phyloP scores from a whole-genome alignment of 2,797 vertebrate species.

The Lacerta viridis region DNA sequence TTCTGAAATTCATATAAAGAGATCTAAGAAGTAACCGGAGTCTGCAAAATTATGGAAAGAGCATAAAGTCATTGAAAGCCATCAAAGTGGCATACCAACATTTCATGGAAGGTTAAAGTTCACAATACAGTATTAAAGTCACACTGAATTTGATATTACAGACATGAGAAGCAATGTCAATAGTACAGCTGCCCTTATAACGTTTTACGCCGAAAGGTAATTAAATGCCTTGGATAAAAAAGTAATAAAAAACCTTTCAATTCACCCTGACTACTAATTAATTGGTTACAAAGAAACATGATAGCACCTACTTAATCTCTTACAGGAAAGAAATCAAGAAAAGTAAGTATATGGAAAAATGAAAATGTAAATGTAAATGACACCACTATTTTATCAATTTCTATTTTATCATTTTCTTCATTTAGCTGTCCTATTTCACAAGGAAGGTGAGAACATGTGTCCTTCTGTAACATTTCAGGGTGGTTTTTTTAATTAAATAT shows the following conservation, averaged over 20 bases:
- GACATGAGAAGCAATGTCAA: background rate
- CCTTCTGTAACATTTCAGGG: background rate
- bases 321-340: background rate
- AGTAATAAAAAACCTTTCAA: conserved; percentile 13
- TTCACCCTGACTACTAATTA: conserved; percentile 26
- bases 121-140: conserved; percentile 19
- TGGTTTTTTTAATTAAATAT: background rate
- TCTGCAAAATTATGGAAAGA: background rate
- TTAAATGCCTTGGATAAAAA: conserved; percentile 22
- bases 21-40: background rate
- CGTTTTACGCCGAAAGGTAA: conserved; percentile 20
- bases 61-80: no score
- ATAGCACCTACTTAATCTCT: background rate
- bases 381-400: background rate
- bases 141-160: background rate
- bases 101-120: background rate
- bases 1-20: background rate
- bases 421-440: no score
- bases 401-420: no score
- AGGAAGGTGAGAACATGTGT: no score
- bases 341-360: background rate
- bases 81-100: background rate
- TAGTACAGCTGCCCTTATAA: conserved; percentile 6
- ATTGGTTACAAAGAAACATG: conserved; percentile 37
- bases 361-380: background rate